phyloP scores from a whole-genome alignment of 2,888 invertebrate genomes.

The Augochlorella aurata region DNA sequence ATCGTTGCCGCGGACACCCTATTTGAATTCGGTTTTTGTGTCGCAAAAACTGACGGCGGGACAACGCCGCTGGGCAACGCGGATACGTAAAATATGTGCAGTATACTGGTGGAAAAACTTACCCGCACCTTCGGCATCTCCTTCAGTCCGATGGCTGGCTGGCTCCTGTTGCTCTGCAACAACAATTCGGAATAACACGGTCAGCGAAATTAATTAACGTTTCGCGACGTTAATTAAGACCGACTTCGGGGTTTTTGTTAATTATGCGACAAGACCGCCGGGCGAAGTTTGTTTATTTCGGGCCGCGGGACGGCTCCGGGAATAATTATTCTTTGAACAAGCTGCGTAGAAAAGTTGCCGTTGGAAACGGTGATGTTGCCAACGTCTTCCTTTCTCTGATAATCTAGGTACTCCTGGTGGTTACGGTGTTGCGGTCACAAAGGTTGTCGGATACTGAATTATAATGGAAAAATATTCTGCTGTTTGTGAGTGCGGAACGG shows the following conservation, averaged over 20 bases:
- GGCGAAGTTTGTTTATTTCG: conserved; percentile 18
- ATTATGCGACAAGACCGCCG: neutral
- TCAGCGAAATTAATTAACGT: conserved; percentile 27
- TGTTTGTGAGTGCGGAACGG: neutral
- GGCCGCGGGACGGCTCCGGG: neutral
- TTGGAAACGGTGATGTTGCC: neutral
- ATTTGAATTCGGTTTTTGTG: conserved; percentile 46
- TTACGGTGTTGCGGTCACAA: neutral
- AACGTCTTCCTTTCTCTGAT: neutral
- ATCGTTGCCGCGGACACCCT: conserved; percentile 43
- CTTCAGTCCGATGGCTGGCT: conserved; percentile 87
- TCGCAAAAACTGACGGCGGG: conserved; percentile 37
- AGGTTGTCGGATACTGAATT: neutral
- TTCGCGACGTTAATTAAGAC: conserved; percentile 30
- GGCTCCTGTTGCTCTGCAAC: conserved; percentile 87
- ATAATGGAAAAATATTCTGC: neutral
- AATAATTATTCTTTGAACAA: conserved; percentile 10
- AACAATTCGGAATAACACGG: conserved; percentile 47
- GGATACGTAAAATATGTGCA: neutral
- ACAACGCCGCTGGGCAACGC: neutral
- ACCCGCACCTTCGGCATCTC: conserved; percentile 87
- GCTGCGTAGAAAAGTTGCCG: neutral
- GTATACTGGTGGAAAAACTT: conserved; percentile 78
- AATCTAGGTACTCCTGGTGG: neutral
- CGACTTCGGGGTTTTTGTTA: conserved; percentile 2